Percentiles rank a stretch among this genome's conserved stretches.
phyloP scores from a whole-genome alignment of 2,113 vertebrate genomes.

The Myrmecophaga tridactyla region DNA sequence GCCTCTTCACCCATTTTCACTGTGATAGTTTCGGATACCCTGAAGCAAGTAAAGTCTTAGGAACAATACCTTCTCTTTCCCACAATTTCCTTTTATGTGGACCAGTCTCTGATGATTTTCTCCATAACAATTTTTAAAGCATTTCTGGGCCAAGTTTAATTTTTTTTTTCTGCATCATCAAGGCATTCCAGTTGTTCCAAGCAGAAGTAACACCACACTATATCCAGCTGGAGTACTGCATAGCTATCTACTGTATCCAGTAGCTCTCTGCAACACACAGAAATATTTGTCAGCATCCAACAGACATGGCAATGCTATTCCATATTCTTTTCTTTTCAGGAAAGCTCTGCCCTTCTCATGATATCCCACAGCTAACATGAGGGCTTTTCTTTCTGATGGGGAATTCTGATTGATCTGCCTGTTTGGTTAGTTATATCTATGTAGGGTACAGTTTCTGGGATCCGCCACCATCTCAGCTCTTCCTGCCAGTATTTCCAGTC shows the following conservation, averaged over 20 bases:
- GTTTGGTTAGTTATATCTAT: slow-evolving; percentile 97
- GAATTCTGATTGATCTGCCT: slow-evolving; percentile 92
- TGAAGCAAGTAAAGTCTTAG: slow-evolving; percentile 95
- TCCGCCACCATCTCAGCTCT: slow-evolving; percentile 90
- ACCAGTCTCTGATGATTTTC: slow-evolving; percentile 90
- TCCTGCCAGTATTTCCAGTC: slow-evolving; percentile 93
- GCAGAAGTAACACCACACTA: slow-evolving; percentile 94
- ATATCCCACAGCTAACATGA: slow-evolving; percentile 95
- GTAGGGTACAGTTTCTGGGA: slow-evolving; percentile 86
- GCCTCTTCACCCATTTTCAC: slow-evolving; percentile 90
- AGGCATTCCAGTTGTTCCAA: slow-evolving; percentile 91
- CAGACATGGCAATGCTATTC: slow-evolving; percentile 90
- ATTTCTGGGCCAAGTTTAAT: slow-evolving; percentile 88
- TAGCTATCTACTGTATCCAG: slow-evolving; percentile 93
- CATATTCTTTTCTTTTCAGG: slow-evolving; percentile 94
- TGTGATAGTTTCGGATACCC: slow-evolving; percentile 90
- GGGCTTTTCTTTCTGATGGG: slow-evolving; percentile 91
- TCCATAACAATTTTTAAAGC: slow-evolving; percentile 93
- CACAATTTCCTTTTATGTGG: slow-evolving; percentile 94
- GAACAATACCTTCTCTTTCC: slow-evolving; percentile 95
- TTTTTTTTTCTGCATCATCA: slow-evolving; percentile 89
- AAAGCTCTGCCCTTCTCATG: slow-evolving; percentile 96
- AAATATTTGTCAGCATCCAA: slow-evolving; percentile 95
- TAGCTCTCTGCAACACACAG: slow-evolving; percentile 87
- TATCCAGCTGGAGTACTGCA: slow-evolving; percentile 95